phyloP scores from a whole-genome alignment of 2,113 vertebrate genomes.

The Lasiurus cinereus region DNA sequence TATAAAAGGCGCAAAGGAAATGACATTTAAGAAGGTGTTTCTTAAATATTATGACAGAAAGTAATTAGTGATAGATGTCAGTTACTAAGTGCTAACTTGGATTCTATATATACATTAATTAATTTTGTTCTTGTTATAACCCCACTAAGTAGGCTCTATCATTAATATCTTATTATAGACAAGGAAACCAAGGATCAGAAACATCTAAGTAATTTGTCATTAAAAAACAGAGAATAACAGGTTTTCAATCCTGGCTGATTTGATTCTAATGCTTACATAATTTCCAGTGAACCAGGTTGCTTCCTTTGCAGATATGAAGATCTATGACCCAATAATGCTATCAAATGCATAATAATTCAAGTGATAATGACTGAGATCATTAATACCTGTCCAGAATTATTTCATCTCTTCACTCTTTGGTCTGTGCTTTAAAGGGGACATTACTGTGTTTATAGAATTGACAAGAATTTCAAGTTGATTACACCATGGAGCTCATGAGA shows the following conservation, averaged over 20 bases:
- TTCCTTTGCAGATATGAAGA: conserved; percentile 24
- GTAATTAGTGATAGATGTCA: not conserved
- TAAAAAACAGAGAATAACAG: conserved; percentile 32
- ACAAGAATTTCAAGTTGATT: conserved; percentile 53
- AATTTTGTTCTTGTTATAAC: not conserved
- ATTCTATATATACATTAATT: not conserved
- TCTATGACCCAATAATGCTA: not conserved
- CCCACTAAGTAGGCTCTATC: not conserved
- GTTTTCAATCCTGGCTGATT: not conserved
- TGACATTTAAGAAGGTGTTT: not conserved
- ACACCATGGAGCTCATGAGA: conserved; percentile 14
- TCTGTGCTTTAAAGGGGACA: conserved; percentile 1
- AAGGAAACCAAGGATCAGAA: conserved; percentile 40
- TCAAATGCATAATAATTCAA: not conserved
- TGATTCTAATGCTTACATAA: not conserved
- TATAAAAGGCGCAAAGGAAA: conserved; percentile 79
- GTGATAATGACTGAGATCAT: not conserved
- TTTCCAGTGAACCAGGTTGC: conserved; percentile 29
- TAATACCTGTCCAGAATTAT: conserved; percentile 36
- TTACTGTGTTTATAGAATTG: not conserved
- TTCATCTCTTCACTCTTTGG: not conserved
- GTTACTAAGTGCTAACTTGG: not conserved
- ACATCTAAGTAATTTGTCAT: not conserved
- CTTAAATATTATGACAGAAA: not conserved
- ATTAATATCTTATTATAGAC: conserved; percentile 36